Evolutionary conservation across 2,888 invertebrate species (phyloP).

Genomic region (Tetanocera ferruginea): DNA sequence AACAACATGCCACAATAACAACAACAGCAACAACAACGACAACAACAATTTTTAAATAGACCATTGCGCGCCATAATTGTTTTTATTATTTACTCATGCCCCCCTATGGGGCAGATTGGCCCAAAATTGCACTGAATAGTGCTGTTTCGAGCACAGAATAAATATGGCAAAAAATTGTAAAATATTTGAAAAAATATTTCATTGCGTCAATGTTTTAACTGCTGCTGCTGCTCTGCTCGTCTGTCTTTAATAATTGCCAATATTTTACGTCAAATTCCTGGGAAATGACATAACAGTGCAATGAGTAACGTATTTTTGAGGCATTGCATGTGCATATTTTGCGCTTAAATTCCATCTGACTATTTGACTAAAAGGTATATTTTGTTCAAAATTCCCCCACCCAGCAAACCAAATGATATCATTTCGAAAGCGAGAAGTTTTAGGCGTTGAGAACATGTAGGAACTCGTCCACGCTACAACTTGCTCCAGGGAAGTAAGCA

Average conservation of each 20-base stretch:
- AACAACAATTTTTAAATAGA: constrained; percentile 53
- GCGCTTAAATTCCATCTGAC: too few species aligned
- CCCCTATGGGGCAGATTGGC: background rate
- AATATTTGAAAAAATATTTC: constrained; percentile 14
- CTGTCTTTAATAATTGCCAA: constrained; percentile 18
- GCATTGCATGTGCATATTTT: too few species aligned
- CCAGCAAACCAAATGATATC: too few species aligned
- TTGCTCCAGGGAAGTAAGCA: too few species aligned
- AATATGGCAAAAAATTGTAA: background rate
- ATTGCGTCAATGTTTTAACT: constrained; percentile 20
- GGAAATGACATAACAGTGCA: background rate
- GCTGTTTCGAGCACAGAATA: background rate
- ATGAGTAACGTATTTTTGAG: too few species aligned
- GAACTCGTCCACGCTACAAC: too few species aligned
- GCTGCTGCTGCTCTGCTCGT: background rate
- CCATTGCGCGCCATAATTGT: constrained; percentile 62
- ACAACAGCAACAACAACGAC: background rate
- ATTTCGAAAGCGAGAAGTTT: too few species aligned
- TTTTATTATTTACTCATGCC: constrained; percentile 41
- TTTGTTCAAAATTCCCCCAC: too few species aligned
- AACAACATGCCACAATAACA: constrained; percentile 6
- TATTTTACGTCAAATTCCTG: constrained; percentile 7
- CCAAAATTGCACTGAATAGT: background rate
- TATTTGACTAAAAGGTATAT: too few species aligned
- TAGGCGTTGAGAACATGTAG: too few species aligned